phyloP scores from a whole-genome alignment of 2,888 invertebrate genomes.

The Metellina segmentata region DNA sequence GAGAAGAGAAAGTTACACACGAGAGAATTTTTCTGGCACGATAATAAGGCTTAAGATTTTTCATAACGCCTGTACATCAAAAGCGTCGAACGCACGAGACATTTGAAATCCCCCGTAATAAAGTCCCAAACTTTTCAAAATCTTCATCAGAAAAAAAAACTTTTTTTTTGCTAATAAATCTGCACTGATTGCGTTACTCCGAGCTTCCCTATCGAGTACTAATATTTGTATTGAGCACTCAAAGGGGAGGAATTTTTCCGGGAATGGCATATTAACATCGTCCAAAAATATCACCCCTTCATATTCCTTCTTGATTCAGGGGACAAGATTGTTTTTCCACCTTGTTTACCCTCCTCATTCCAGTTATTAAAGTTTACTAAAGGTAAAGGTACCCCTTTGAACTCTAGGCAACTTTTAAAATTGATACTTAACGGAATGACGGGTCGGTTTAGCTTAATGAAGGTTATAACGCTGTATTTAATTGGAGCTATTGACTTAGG shows the following conservation, averaged over 20 bases:
- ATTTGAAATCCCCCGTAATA: conserved; percentile 29
- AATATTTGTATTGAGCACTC: conserved; percentile 53
- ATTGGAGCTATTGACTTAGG: conserved; percentile 45
- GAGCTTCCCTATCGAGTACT: conserved; percentile 16
- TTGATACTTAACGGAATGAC: conserved; percentile 18
- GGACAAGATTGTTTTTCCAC: conserved; percentile 11
- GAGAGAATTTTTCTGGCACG: not conserved
- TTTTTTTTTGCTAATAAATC: conserved; percentile 20
- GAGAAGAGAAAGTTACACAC: conserved; percentile 8
- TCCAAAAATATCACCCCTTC: conserved; percentile 7
- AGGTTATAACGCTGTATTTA: conserved; percentile 25
- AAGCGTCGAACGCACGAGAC: conserved; percentile 4
- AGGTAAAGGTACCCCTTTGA: conserved; percentile 15
- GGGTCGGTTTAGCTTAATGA: conserved; percentile 11
- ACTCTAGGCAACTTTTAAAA: not conserved
- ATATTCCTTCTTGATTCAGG: not conserved
- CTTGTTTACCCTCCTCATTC: conserved; percentile 24
- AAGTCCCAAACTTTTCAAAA: conserved; percentile 33
- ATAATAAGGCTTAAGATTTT: conserved; percentile 35
- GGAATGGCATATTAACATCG: conserved; percentile 7
- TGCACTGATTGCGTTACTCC: conserved; percentile 4
- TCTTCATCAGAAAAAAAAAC: not conserved
- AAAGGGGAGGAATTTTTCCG: conserved; percentile 37
- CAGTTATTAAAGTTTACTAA: conserved; percentile 49
- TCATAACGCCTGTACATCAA: conserved; percentile 19